Base-by-base conservation (phyloP, 2,888 invertebrate genomes). In the Leucophenga maculata region DNA sequence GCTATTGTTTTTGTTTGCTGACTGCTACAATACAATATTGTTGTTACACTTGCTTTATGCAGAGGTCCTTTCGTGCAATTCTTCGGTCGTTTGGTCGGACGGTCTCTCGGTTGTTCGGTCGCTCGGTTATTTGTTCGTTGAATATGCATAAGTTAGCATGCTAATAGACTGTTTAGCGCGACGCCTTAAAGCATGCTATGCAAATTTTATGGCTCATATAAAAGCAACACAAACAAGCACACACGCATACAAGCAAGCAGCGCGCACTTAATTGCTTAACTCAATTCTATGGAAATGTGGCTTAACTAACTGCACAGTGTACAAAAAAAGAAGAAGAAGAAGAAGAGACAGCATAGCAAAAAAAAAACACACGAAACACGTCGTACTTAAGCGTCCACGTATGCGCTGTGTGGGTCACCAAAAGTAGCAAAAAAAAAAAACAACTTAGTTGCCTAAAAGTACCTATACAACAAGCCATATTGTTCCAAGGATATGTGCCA, bases 401-500 rank as follows among this genome's bases (percentile, higher is more conserved):
- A 16, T 1, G 16, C 16, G 2, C 9, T 52, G 52, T 20, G 18
- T 54, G 18, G 18, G 1, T 20, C 4, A 20, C 22, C 39, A 50
- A 57, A 22, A 57, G 57, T 26, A 20, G 8, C 18, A 62, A 44
- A 39, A 32, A 54, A 39, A 52, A 11, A 52, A 55, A 20, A 46
- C 65, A 71, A 66, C 31, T 65, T 48, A 39, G 59, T 20, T 57
- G 18, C 39, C 39, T 39, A 39, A 39, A 39, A 39, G 39, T 39
- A 39, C 11, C 66, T 48, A 26, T n/a, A n/a, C n/a, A n/a, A n/a
- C n/a, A n/a, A n/a, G n/a, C n/a, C 69, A 72, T 72, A 75, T 75
- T 75, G 76, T 73, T 78, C 77, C 84, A 83, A 83, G 83, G 84
- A 80, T 82, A 67, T 68, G 67, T 72, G 20, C 60, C 57, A 55